Percentiles rank a stretch among this genome's conserved stretches.
Conservation (phyloP, 2,888 invertebrate species). For the Lucinisca nassula region DNA sequence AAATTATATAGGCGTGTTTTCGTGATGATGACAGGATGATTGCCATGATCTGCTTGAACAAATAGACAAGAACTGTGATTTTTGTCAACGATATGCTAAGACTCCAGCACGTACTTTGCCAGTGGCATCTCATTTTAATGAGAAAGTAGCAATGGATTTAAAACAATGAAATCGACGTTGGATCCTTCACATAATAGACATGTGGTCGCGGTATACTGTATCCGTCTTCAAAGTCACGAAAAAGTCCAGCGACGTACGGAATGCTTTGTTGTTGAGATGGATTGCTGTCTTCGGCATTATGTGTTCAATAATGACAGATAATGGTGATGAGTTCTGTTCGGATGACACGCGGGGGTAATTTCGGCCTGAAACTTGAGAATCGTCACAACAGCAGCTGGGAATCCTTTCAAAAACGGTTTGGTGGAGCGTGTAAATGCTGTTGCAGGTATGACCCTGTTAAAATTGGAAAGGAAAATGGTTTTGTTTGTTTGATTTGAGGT, state of each 20-base stretch:
- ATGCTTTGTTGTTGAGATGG: conserved; percentile 35
- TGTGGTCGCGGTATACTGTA: background rate
- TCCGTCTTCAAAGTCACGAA: background rate
- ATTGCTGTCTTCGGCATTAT: conserved; percentile 40
- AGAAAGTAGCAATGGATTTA: conserved; percentile 9
- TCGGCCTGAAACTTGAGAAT: conserved; percentile 15
- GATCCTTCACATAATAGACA: conserved; percentile 2
- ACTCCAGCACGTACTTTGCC: conserved; percentile 39
- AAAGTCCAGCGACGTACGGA: background rate
- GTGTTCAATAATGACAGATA: conserved; percentile 27
- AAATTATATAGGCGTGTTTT: too few species aligned
- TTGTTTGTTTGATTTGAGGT: too few species aligned
- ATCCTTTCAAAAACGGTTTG: conserved; percentile 8
- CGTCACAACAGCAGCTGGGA: background rate
- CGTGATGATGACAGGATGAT: conserved; percentile 22
- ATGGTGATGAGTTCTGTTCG: background rate
- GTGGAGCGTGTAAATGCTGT: conserved; percentile 12
- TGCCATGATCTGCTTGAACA: background rate
- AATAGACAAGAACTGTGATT: conserved; percentile 21
- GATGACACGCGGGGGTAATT: conserved; percentile 37
- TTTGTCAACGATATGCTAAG: conserved; percentile 32
- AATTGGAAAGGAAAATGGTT: too few species aligned
- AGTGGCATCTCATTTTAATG: conserved; percentile 26
- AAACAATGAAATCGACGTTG: background rate
- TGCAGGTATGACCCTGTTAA: conserved; percentile 38